Base-by-base conservation (phyloP, 2,797 vertebrate genomes). In the Loriculus beryllinus region DNA sequence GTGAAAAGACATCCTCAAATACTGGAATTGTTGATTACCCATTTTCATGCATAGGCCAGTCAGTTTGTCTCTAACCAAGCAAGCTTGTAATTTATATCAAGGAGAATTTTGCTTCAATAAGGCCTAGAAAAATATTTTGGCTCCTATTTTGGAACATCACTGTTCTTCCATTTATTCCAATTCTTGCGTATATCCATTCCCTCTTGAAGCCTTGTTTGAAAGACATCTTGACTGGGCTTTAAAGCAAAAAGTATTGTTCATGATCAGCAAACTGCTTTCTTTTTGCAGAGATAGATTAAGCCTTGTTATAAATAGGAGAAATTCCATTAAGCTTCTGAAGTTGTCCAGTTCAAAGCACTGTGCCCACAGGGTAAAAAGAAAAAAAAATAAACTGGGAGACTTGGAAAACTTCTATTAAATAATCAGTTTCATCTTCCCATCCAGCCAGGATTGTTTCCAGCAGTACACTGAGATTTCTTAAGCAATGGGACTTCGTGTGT, bases 371-470 rank as follows among this genome's bases (percentile, higher is more conserved):
- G 85, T 92, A 69, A 67, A 91, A 82, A 57, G 6, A 23, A n/a
- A n/a, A 21, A 13, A 29, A 13, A 22, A 21, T 23, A 22, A 90
- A 70, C 69, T 90, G 80, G 59, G 82, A 92, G 69, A 86, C 87
- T 23, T 96, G 78, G 83, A 93, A 95, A 95, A 93, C 78, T 84
- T 93, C 42, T 95, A 63, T 94, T 88, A 92, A 93, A 88, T 93
- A 86, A 87, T 90, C 92, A 42, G 81, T 92, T 95, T 93, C 76
- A 84, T 94, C 87, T 88, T 91, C 76, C 42, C 65, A 83, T 86
- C 76, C 78, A 87, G 71, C 25, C 68, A 94, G 64, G 92, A 89
- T 85, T 95, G 71, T 95, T 93, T 93, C 78, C 82, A 92, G 85
- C 82, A 83, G 37, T 77, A 91, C 43, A 23, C 43, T 88, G 63